These are phyloP conservation scores for Dolichallabes microphthalmus DNA, from an alignment of 2,113 vertebrate species.

Conservation along the genomic window DNA sequence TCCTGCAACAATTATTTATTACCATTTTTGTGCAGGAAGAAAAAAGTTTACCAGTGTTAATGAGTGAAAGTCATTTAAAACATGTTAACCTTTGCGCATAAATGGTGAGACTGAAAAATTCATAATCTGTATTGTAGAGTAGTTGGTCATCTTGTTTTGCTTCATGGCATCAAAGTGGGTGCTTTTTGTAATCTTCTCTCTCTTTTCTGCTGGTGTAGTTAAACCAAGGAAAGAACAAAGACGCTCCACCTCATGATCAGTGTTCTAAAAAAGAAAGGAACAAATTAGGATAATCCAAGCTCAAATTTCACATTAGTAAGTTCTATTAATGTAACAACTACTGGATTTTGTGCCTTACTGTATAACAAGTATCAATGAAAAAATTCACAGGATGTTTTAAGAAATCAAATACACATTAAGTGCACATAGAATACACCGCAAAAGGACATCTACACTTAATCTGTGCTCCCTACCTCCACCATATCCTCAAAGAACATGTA, in stretches of 20 bases:
- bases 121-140: conserved; percentile 51
- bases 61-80: not conserved
- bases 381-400: not conserved
- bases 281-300: not conserved
- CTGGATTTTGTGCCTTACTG: not conserved
- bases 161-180: conserved; percentile 74
- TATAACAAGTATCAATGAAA: not conserved
- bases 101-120: conserved; percentile 58
- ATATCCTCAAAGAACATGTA: conserved; percentile 84
- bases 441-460: not conserved
- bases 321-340: not conserved
- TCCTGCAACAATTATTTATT: not conserved
- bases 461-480: conserved; percentile 69
- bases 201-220: conserved; percentile 54
- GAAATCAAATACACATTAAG: not conserved
- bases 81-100: conserved; percentile 60
- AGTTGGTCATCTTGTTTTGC: conserved; percentile 69
- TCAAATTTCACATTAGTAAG: not conserved
- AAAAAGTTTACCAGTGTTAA: not conserved
- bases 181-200: conserved; percentile 63
- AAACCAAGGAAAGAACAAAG: conserved; percentile 74
- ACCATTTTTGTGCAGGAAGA: not conserved
- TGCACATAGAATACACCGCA: not conserved
- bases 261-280: conserved; percentile 62
- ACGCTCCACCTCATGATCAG: conserved; percentile 61